Conservation (phyloP, 2,797 vertebrate genomes). For the Spinibarbus caldwelli region DNA sequence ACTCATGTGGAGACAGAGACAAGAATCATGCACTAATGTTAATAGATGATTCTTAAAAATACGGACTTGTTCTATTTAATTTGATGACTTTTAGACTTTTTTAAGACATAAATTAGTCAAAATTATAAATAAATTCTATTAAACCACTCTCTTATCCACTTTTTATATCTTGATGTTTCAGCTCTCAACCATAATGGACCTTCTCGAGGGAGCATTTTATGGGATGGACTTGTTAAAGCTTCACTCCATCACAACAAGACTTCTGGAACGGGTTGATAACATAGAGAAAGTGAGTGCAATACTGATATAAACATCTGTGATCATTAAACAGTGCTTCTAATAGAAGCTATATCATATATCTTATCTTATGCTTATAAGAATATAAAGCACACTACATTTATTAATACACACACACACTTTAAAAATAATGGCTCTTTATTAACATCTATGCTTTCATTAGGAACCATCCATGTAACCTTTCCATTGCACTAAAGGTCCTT, state of each 20-base stretch:
- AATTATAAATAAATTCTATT: background rate
- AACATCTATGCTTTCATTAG: background rate
- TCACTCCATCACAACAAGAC: conserved; percentile 89
- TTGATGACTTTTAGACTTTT: background rate
- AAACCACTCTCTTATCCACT: background rate
- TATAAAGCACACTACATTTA: background rate
- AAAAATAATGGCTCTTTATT: background rate
- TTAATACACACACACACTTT: background rate
- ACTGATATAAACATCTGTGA: background rate
- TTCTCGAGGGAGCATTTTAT: conserved; percentile 90
- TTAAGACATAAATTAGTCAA: background rate
- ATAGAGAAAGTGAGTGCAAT: conserved; percentile 85
- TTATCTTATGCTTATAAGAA: background rate
- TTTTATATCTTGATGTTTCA: conserved; percentile 60
- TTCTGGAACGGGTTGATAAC: conserved; percentile 86
- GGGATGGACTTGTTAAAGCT: conserved; percentile 92
- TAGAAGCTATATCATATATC: background rate
- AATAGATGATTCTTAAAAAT: background rate
- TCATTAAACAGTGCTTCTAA: background rate
- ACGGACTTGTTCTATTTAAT: background rate
- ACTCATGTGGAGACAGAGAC: background rate
- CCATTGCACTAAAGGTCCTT: background rate
- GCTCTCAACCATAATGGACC: conserved; percentile 88
- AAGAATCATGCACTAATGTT: background rate
- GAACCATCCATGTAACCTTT: background rate